Percentiles rank a stretch among this genome's conserved stretches.
Evolutionary conservation across 2,797 vertebrate species (phyloP).

Genomic region (Esox masquinongy): DNA sequence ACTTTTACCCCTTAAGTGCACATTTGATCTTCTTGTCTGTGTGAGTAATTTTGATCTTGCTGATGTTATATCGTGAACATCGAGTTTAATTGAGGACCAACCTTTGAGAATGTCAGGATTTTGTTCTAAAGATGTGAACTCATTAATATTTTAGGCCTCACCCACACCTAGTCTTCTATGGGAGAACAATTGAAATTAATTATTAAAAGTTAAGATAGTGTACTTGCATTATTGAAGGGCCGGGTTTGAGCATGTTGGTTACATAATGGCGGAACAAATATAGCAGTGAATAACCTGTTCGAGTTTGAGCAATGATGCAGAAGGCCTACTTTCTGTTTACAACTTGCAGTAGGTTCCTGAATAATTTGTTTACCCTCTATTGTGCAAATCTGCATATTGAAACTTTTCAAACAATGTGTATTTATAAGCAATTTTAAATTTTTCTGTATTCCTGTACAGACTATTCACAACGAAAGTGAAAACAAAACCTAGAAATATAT

Average conservation of each 20-base stretch:
- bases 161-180: constrained; percentile 29
- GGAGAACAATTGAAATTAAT: constrained; percentile 55
- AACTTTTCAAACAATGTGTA: neutral
- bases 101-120: constrained; percentile 18
- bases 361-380: constrained; percentile 17
- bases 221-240: constrained; percentile 43
- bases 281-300: constrained; percentile 44
- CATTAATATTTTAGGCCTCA: constrained; percentile 38
- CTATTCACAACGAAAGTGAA: neutral
- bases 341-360: constrained; percentile 27
- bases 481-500: neutral
- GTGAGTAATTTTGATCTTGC: neutral
- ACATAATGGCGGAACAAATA: constrained; percentile 47
- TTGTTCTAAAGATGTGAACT: constrained; percentile 29
- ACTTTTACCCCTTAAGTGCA: too few species aligned
- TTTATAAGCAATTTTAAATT: neutral
- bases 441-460: neutral
- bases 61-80: neutral
- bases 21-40: neutral
- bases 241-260: constrained; percentile 45
- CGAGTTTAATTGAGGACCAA: constrained; percentile 11
- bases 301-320: constrained; percentile 38
- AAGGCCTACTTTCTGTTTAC: constrained; percentile 27
- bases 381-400: constrained; percentile 3
- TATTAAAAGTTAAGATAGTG: constrained; percentile 53